Evolutionary conservation across 2,113 vertebrate species (phyloP).

Genomic region (Sinocyclocheilus anshuiensis): DNA sequence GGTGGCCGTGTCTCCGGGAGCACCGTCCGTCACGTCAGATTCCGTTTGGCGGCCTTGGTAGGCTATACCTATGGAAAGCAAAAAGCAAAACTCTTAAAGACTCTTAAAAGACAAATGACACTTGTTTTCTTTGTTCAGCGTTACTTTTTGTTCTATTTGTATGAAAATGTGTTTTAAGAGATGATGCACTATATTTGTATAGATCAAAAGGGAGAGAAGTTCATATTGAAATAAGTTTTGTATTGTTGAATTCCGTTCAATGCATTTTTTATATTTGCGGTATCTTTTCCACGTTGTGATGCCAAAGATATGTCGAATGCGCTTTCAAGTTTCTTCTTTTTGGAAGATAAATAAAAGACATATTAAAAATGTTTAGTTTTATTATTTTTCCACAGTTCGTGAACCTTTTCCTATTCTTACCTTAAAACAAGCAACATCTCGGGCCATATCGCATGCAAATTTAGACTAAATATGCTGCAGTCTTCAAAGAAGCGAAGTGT

Average conservation of each 20-base stretch:
- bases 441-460: background rate
- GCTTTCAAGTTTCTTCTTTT: slow-evolving; percentile 87
- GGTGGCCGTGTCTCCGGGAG: slow-evolving; percentile 77
- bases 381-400: background rate
- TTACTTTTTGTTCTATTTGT: slow-evolving; percentile 75
- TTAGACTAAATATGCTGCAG: background rate
- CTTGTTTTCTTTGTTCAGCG: slow-evolving; percentile 66
- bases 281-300: slow-evolving; percentile 83
- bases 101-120: slow-evolving; percentile 66
- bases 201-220: slow-evolving; percentile 86
- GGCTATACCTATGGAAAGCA: slow-evolving; percentile 52
- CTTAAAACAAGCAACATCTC: background rate
- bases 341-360: slow-evolving; percentile 90
- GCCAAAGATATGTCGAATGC: slow-evolving; percentile 91
- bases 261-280: slow-evolving; percentile 84
- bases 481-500: background rate
- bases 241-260: slow-evolving; percentile 86
- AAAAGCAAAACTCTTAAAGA: slow-evolving; percentile 44
- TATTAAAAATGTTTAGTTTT: slow-evolving; percentile 59
- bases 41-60: slow-evolving; percentile 98
- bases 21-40: slow-evolving; percentile 84
- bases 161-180: slow-evolving; percentile 75
- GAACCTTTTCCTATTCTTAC: background rate
- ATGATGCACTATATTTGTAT: slow-evolving; percentile 92
- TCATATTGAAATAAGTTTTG: slow-evolving; percentile 98